A percentile compares a stretch with the other conserved stretches of the same genome.
phyloP scores from a whole-genome alignment of 2,113 vertebrate species.

The Ptychochromis oligacanthus region DNA sequence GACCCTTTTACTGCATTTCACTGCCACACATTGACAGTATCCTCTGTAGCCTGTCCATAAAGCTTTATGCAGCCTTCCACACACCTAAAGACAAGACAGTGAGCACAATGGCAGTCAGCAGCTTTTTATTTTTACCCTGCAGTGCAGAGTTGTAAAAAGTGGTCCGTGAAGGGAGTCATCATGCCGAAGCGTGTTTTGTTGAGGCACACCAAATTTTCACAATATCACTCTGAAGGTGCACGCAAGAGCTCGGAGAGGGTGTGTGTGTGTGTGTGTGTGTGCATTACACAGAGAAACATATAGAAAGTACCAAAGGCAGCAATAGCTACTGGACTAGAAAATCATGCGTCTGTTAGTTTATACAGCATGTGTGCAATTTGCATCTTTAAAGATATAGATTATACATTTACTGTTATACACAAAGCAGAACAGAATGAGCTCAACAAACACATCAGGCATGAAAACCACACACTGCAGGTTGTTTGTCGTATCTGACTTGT shows the following conservation, averaged over 20 bases:
- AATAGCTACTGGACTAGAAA: not conserved
- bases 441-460: not conserved
- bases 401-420: not conserved
- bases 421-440: not conserved
- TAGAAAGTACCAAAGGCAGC: not conserved
- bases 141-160: slow-evolving; percentile 32
- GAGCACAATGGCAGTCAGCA: slow-evolving; percentile 39
- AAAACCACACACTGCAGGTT: slow-evolving; percentile 4
- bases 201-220: slow-evolving; percentile 26
- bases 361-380: not conserved
- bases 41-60: slow-evolving; percentile 15
- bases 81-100: slow-evolving; percentile 33
- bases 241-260: not conserved
- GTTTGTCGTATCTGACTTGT: slow-evolving; percentile 20
- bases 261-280: not conserved
- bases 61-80: slow-evolving; percentile 30
- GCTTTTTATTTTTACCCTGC: slow-evolving; percentile 41
- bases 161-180: slow-evolving; percentile 24
- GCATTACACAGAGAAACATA: not conserved
- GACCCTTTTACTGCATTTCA: slow-evolving; percentile 7
- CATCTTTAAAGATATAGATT: not conserved
- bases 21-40: slow-evolving; percentile 33
- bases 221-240: slow-evolving; percentile 27
- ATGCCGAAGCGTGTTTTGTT: not conserved
- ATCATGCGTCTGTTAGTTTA: not conserved